Base-by-base conservation (phyloP, 2,888 invertebrate species). In the Geophilus truncorum region DNA sequence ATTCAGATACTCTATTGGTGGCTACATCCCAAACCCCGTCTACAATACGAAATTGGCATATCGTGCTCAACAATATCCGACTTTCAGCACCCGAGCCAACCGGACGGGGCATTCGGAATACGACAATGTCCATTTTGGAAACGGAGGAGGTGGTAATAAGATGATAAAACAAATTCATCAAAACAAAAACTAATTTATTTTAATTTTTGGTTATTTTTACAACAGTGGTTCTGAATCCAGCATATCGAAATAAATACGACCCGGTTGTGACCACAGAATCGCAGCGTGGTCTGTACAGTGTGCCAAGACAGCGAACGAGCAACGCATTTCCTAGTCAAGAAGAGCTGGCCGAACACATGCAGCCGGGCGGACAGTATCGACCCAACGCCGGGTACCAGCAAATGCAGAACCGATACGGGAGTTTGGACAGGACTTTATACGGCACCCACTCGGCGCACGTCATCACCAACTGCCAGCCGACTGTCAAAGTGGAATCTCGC, bases 31-130 rank as follows among this genome's bases (percentile, higher is more conserved):
- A 9, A 87, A 84, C 83, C 84, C 85, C 9, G 85, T 86, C 32
- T 86, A 86, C 83, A 84, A 84, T 77, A 86, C 86, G 9, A 84
- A 85, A 78, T 86, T 86, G 40, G 84, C 85, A 81, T 87, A 88
- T 83, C 85, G 87, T 36, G 86, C 84, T 81, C 87, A 87, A 82
- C 86, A 86, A 76, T 88, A 87, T 82, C 87, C 86, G 1, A 87
- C 87, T 15, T 84, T 86, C 28, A 84, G 83, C 81, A 84, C 84
- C 82, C 79, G 83, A 7, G 77, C 82, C 23, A 51, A 15, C 21
- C 23, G 25, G 3, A 18, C 28, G 1, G 25, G 15, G 23, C 79
- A 79, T 15, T 21, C 79, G 23, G 79, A 79, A 28, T 79, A 79
- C 21, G 79, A 79, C n/a, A 79, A 79, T 21, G 51, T 79, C 0